Evolutionary conservation across 2,888 invertebrate species (phyloP).

Genomic region (Venustoraphidia nigricollis): DNA sequence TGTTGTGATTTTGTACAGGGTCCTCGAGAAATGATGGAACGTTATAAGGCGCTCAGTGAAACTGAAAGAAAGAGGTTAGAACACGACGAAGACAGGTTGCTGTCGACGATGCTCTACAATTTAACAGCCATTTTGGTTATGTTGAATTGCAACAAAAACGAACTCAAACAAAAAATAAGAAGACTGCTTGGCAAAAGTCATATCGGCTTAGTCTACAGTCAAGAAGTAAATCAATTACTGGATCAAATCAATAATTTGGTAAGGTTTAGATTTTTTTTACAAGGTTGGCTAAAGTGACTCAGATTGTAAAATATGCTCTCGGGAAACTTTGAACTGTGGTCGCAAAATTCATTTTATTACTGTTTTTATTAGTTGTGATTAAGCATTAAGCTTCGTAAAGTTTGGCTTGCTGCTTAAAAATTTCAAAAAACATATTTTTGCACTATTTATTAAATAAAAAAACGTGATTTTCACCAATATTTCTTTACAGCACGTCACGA

Average conservation of each 20-base stretch:
- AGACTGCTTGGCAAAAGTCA: constrained; percentile 95
- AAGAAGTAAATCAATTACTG: constrained; percentile 90
- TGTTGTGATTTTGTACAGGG: constrained; percentile 34
- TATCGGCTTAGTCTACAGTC: constrained; percentile 92
- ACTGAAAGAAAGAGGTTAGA: constrained; percentile 88
- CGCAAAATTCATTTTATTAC: too few species aligned
- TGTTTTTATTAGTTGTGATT: too few species aligned
- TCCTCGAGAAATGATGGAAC: constrained; percentile 97
- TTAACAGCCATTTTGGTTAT: constrained; percentile 90
- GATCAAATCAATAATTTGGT: constrained; percentile 92
- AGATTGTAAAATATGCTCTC: too few species aligned
- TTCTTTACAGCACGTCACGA: too few species aligned
- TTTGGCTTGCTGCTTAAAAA: too few species aligned
- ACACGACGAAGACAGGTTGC: constrained; percentile 90
- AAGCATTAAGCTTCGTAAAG: too few species aligned
- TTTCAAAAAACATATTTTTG: too few species aligned
- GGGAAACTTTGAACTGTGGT: too few species aligned
- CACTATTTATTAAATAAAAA: too few species aligned
- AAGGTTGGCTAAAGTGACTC: too few species aligned
- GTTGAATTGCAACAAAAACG: constrained; percentile 72
- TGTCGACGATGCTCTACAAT: constrained; percentile 93
- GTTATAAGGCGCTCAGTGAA: constrained; percentile 85
- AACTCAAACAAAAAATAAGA: constrained; percentile 72
- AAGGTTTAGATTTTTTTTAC: constrained; percentile 22
- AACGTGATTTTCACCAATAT: too few species aligned